Percentiles rank a stretch among this genome's conserved stretches.
phyloP scores from a whole-genome alignment of 2,797 vertebrate species.

The Petrocephalus schoutedeni region DNA sequence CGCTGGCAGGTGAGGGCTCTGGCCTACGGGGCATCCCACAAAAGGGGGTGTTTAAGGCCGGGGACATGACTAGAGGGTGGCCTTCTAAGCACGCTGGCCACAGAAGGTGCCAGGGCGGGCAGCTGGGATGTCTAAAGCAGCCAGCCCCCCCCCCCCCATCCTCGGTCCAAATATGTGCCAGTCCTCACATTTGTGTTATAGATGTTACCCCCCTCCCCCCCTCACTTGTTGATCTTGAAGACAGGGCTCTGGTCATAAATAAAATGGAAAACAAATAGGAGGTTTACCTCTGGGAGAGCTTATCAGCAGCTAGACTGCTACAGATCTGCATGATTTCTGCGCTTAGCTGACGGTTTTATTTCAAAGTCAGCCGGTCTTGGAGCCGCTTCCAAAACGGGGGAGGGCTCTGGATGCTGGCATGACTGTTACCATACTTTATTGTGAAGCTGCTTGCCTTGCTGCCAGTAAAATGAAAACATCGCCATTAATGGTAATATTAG shows the following conservation, averaged over 20 bases:
- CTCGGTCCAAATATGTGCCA: background rate
- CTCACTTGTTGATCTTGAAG: conserved; percentile 49
- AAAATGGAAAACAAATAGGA: conserved; percentile 41
- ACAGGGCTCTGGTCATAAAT: conserved; percentile 42
- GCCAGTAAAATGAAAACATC: background rate
- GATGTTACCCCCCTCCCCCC: conserved; percentile 25
- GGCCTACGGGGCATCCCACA: background rate
- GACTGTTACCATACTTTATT: background rate
- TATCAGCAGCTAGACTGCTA: background rate
- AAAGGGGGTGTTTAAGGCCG: background rate
- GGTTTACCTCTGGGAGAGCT: background rate
- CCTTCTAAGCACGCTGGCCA: conserved; percentile 37
- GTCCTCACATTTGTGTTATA: conserved; percentile 39
- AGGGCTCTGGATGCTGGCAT: background rate
- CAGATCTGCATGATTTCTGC: background rate
- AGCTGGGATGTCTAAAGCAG: conserved; percentile 42
- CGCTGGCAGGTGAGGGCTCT: background rate
- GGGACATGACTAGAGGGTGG: conserved; percentile 31
- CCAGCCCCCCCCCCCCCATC: background rate
- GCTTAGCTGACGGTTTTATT: background rate
- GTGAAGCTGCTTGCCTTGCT: background rate
- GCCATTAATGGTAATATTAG: background rate
- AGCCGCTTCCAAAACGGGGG: background rate
- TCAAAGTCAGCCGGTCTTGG: background rate
- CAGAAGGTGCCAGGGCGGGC: conserved; percentile 49